Evolutionary conservation across 2,113 vertebrate species (phyloP).

Genomic region (Asarcornis scutulata): DNA sequence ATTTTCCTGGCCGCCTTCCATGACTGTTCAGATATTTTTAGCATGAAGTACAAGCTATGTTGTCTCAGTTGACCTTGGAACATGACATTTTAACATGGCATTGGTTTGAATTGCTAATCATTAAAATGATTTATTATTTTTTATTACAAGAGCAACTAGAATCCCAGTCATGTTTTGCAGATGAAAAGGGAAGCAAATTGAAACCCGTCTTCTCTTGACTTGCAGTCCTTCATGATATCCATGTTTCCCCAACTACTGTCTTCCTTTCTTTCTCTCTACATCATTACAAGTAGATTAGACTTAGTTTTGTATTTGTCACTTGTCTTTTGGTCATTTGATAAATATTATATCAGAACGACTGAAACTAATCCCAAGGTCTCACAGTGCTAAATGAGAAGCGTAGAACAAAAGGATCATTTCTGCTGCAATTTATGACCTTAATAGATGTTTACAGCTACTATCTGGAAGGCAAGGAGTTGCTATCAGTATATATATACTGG

Average conservation of each 20-base stretch:
- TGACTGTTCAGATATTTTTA: constrained; percentile 61
- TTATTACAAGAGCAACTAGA: constrained; percentile 28
- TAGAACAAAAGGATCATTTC: constrained; percentile 6
- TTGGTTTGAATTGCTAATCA: constrained; percentile 64
- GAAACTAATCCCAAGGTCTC: constrained; percentile 36
- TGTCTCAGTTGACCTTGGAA: constrained; percentile 61
- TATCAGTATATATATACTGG: not conserved
- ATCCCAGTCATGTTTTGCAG: constrained; percentile 4
- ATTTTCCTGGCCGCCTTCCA: constrained; percentile 64
- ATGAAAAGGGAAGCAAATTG: constrained; percentile 26
- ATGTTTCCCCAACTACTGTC: not conserved
- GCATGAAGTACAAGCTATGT: constrained; percentile 47
- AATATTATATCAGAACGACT: not conserved
- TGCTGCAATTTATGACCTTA: constrained; percentile 55
- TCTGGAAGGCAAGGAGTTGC: constrained; percentile 24
- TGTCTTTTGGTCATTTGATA: constrained; percentile 32
- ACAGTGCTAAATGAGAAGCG: not conserved
- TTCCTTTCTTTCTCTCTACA: not conserved
- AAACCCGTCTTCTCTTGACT: constrained; percentile 6
- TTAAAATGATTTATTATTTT: constrained; percentile 56
- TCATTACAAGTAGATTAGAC: not conserved
- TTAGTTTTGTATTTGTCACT: not conserved
- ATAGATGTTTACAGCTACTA: constrained; percentile 54
- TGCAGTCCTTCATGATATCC: not conserved
- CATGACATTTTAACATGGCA: constrained; percentile 63